These are phyloP conservation scores for Diglossa cyanea DNA, from an alignment of 2,797 vertebrate species.

Conservation along the genomic window DNA sequence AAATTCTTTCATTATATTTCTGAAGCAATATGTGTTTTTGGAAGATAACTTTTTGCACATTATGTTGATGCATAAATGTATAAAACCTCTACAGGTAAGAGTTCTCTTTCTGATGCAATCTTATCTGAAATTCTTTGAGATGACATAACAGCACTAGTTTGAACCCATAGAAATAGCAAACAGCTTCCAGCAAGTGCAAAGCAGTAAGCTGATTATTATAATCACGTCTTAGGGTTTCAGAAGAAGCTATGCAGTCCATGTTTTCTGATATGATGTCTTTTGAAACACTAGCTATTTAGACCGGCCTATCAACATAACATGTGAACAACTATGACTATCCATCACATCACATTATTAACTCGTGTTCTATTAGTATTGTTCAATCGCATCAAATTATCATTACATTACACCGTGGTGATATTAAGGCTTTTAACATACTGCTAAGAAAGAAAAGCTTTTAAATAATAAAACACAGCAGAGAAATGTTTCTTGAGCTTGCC, in stretches of 20 bases:
- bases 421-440: background rate
- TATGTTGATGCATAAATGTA: background rate
- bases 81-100: background rate
- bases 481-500: background rate
- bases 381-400: constrained; percentile 13
- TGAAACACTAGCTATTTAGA: background rate
- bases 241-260: background rate
- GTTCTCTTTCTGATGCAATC: background rate
- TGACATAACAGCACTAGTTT: background rate
- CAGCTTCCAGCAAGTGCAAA: constrained; percentile 48
- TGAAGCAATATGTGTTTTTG: background rate
- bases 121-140: background rate
- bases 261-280: constrained; percentile 27
- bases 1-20: background rate
- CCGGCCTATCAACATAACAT: background rate
- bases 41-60: background rate
- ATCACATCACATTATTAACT: constrained; percentile 17
- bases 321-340: constrained; percentile 21
- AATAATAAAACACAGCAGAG: background rate
- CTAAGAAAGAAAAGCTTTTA: background rate
- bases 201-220: constrained; percentile 47
- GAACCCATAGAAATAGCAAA: constrained; percentile 23
- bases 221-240: background rate
- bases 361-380: background rate
- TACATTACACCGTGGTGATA: background rate